Evolutionary conservation across 2,113 vertebrate species (phyloP).

Genomic region (Perccottus glenii): DNA sequence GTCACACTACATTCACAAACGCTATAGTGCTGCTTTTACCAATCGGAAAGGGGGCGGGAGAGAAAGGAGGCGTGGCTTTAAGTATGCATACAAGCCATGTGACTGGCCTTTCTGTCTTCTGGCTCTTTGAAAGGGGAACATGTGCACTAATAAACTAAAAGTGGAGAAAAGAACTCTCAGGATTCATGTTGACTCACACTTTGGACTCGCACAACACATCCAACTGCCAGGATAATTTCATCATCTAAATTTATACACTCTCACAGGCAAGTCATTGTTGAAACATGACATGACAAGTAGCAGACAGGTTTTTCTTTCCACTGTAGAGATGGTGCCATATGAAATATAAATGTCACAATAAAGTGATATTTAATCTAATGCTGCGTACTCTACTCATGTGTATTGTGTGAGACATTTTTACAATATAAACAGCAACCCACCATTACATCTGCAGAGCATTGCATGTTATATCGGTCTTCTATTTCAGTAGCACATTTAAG

Average conservation of each 20-base stretch:
- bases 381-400: not conserved
- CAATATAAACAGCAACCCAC: not conserved
- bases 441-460: not conserved
- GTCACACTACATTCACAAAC: not conserved
- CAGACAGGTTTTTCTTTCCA: constrained; percentile 26
- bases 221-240: constrained; percentile 13
- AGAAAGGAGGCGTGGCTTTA: constrained; percentile 32
- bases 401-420: not conserved
- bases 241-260: constrained; percentile 18
- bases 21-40: constrained; percentile 24
- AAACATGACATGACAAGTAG: constrained; percentile 39
- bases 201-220: not conserved
- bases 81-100: constrained; percentile 10
- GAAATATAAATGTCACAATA: constrained; percentile 36
- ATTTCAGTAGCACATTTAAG: not conserved
- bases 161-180: not conserved
- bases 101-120: constrained; percentile 21
- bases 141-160: not conserved
- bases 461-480: not conserved
- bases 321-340: not conserved
- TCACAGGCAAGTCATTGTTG: constrained; percentile 53
- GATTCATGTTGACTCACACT: constrained; percentile 19
- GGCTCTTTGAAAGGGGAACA: constrained; percentile 18
- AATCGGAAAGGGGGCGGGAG: constrained; percentile 46
- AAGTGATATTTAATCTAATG: constrained; percentile 14